A percentile compares a stretch with the other conserved stretches of the same genome.
phyloP scores from a whole-genome alignment of 1,140 invertebrate species.

The Hypothenemus hampei region DNA sequence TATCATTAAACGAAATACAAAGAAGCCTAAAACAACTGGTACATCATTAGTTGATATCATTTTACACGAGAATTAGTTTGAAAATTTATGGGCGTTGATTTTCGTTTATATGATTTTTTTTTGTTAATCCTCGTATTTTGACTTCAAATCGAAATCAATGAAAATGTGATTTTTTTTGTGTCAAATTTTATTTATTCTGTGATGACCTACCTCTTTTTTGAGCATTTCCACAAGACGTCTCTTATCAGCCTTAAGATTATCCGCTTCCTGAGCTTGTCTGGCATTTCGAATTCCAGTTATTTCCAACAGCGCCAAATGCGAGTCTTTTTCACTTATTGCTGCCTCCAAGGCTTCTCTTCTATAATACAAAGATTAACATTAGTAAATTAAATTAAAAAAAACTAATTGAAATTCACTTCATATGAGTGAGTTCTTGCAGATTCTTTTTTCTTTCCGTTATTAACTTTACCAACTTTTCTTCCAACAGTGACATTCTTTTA shows the following conservation, averaged over 20 bases:
- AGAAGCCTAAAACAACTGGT: no score
- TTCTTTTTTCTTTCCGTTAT: conserved; percentile 61
- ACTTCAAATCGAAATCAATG: not conserved
- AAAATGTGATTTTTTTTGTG: not conserved
- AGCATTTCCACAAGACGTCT: conserved; percentile 60
- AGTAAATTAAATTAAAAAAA: not conserved
- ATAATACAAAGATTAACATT: conserved; percentile 8
- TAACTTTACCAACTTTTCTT: conserved; percentile 53
- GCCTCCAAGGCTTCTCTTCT: conserved; percentile 67
- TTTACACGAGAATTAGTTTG: no score
- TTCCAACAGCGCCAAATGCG: conserved; percentile 76
- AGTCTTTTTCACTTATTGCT: conserved; percentile 81
- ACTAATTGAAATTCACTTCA: conserved; percentile 63
- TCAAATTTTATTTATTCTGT: not conserved
- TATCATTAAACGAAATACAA: no score
- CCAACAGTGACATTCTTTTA: conserved; percentile 53
- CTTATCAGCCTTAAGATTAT: conserved; percentile 58
- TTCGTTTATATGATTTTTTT: conserved; percentile 1
- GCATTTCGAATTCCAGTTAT: conserved; percentile 66
- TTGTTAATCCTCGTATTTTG: not conserved
- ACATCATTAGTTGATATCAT: no score
- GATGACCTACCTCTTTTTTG: conserved; percentile 58
- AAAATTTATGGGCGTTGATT: not conserved
- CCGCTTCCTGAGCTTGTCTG: conserved; percentile 57
- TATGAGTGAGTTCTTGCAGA: conserved; percentile 68